These are phyloP conservation scores for Dascyllus trimaculatus DNA, from an alignment of 2,113 vertebrate genomes.

Conservation along the genomic window DNA sequence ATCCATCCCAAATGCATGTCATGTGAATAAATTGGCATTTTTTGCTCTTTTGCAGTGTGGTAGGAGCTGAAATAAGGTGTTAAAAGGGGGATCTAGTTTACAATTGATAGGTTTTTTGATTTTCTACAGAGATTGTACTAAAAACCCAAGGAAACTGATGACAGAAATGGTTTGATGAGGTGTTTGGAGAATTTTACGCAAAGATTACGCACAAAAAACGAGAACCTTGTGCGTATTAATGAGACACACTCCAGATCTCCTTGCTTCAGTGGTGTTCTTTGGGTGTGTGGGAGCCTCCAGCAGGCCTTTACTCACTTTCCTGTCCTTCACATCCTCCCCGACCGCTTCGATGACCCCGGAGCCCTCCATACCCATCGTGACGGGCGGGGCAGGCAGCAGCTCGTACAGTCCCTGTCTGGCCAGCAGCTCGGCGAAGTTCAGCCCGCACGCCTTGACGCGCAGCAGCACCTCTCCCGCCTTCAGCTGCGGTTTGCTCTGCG, in stretches of 20 bases:
- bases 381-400: slow-evolving; percentile 85
- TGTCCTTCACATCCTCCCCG: slow-evolving; percentile 87
- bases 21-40: too few species aligned
- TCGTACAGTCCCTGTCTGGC: slow-evolving; percentile 90
- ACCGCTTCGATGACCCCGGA: slow-evolving; percentile 88
- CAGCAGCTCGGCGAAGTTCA: slow-evolving; percentile 92
- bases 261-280: not conserved
- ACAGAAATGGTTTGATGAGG: not conserved
- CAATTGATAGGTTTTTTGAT: not conserved
- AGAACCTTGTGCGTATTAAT: not conserved
- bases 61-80: too few species aligned
- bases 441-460: slow-evolving; percentile 89
- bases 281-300: slow-evolving; percentile 9
- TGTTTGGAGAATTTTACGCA: slow-evolving; percentile 10
- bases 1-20: too few species aligned
- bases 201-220: not conserved
- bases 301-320: slow-evolving; percentile 84
- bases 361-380: slow-evolving; percentile 89
- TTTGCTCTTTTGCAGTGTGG: too few species aligned
- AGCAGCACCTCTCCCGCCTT: slow-evolving; percentile 85
- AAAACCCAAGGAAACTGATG: not conserved
- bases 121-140: not conserved
- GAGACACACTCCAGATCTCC: not conserved
- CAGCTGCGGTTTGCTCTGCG: slow-evolving; percentile 67
- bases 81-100: not conserved